phyloP scores from a whole-genome alignment of 2,797 vertebrate species.

The Pterois miles region DNA sequence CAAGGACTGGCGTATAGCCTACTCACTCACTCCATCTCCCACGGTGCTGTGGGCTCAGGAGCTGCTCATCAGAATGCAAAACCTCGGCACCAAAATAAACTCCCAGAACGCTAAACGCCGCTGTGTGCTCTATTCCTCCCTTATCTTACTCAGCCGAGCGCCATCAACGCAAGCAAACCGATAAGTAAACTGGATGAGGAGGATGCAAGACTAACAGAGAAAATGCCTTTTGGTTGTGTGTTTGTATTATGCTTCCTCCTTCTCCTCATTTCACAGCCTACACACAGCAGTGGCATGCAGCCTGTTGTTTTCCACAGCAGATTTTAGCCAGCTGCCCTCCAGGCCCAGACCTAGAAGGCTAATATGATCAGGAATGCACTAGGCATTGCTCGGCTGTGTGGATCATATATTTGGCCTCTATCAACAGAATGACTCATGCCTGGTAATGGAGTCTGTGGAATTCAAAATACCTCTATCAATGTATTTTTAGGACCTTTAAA shows the following conservation, averaged over 20 bases:
- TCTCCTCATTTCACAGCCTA: constrained; percentile 31
- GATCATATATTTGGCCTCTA: constrained; percentile 66
- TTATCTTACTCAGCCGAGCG: constrained; percentile 43
- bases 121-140: constrained; percentile 47
- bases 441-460: constrained; percentile 71
- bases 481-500: constrained; percentile 21
- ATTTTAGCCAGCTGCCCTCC: constrained; percentile 41
- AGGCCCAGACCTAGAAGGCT: constrained; percentile 44
- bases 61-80: constrained; percentile 76
- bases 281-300: constrained; percentile 22
- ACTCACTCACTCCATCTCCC: constrained; percentile 69
- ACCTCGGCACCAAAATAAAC: constrained; percentile 74
- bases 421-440: constrained; percentile 79
- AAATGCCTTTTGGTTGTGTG: background rate
- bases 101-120: constrained; percentile 51
- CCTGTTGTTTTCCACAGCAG: constrained; percentile 51
- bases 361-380: constrained; percentile 64
- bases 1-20: constrained; percentile 56
- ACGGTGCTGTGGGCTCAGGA: constrained; percentile 66
- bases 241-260: background rate
- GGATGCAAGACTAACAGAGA: background rate
- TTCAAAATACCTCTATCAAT: constrained; percentile 29
- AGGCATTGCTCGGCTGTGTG: constrained; percentile 50
- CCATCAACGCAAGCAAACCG: constrained; percentile 35
- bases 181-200: constrained; percentile 35